Conservation (phyloP, 1,140 invertebrate species). For the Penaeus vannamei region DNA sequence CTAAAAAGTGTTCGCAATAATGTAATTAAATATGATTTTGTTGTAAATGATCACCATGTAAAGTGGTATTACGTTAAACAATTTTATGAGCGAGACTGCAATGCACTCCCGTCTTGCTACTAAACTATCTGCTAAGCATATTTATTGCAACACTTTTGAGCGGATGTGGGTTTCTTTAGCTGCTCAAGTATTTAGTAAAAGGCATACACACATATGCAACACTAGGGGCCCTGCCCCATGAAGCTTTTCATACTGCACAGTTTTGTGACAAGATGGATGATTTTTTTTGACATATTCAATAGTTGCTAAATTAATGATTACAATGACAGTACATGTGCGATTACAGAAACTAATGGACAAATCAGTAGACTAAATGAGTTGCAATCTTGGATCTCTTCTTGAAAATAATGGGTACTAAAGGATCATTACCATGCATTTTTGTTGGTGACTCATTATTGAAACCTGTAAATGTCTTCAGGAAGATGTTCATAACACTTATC, state of each 20-base stretch:
- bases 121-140: conserved; percentile 27
- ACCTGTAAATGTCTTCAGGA: conserved; percentile 8
- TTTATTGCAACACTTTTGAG: conserved; percentile 36
- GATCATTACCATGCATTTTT: neutral
- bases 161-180: conserved; percentile 17
- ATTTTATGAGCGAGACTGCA: too few species aligned
- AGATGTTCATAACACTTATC: neutral
- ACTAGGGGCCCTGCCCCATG: conserved; percentile 12
- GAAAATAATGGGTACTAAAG: neutral
- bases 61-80: too few species aligned
- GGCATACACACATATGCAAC: conserved; percentile 24
- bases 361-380: neutral
- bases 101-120: neutral
- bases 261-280: conserved; percentile 32
- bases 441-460: neutral
- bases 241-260: conserved; percentile 16
- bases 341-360: neutral
- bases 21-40: neutral
- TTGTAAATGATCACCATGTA: neutral
- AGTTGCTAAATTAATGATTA: conserved; percentile 16
- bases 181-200: conserved; percentile 7
- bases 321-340: neutral
- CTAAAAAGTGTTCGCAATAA: conserved; percentile 29
- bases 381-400: neutral
- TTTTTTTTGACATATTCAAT: conserved; percentile 40